phyloP scores from a whole-genome alignment of 1,140 invertebrate genomes.

The Gryllus bimaculatus region DNA sequence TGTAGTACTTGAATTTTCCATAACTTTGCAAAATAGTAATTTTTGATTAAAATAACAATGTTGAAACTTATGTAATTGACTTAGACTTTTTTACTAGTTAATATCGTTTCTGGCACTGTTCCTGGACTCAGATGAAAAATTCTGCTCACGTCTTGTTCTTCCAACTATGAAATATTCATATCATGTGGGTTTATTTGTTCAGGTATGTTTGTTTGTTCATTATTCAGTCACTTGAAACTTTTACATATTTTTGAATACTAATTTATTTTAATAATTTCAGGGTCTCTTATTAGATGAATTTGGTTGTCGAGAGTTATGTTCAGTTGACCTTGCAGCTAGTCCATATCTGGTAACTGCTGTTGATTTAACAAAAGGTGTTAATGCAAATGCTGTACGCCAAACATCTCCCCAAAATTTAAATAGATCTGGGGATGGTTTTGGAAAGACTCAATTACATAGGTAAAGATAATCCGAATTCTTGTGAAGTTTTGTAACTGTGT shows the following conservation, averaged over 20 bases:
- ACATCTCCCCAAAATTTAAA: slow-evolving; percentile 13
- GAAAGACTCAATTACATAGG: background rate
- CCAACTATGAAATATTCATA: slow-evolving; percentile 18
- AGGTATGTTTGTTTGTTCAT: slow-evolving; percentile 14
- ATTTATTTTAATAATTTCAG: slow-evolving; percentile 15
- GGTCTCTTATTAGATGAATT: slow-evolving; percentile 20
- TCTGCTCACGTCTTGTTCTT: slow-evolving; percentile 17
- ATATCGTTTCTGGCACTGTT: slow-evolving; percentile 21
- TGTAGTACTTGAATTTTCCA: no score
- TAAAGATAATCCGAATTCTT: no score
- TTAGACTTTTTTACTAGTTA: slow-evolving; percentile 11
- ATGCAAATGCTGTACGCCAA: slow-evolving; percentile 16
- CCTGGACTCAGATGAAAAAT: slow-evolving; percentile 16
- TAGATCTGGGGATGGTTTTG: background rate
- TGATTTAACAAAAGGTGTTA: slow-evolving; percentile 15
- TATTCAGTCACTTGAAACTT: background rate
- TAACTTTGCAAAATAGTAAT: no score
- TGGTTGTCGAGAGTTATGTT: slow-evolving; percentile 20
- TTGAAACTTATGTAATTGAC: no score
- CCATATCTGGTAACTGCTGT: slow-evolving; percentile 18
- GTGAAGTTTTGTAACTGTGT: background rate
- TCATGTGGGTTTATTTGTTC: slow-evolving; percentile 18
- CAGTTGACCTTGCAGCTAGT: slow-evolving; percentile 16
- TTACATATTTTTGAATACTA: background rate
- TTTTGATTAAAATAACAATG: no score